A percentile compares a stretch with the other conserved stretches of the same genome.
Conservation (phyloP, 2,888 invertebrate genomes). For the Mongoloraphidia duomilia region DNA sequence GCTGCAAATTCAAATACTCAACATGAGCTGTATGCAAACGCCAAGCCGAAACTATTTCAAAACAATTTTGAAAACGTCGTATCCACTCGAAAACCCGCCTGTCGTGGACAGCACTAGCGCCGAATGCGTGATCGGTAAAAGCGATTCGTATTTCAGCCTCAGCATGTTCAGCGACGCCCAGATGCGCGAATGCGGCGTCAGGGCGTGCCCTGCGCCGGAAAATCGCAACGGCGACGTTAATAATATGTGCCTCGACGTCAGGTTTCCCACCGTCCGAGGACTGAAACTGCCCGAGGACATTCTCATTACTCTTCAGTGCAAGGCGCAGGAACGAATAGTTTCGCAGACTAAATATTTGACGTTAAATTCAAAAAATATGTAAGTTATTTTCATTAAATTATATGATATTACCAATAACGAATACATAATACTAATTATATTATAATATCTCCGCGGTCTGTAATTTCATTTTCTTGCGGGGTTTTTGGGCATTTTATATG, state of each 20-base stretch:
- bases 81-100: constrained; percentile 24
- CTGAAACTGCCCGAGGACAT: constrained; percentile 36
- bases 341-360: constrained; percentile 32
- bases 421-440: neutral
- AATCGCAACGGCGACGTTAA: constrained; percentile 17
- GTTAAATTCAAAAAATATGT: constrained; percentile 22
- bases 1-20: constrained; percentile 20
- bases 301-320: constrained; percentile 38
- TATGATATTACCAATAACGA: neutral
- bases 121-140: constrained; percentile 16
- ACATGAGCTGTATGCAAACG: constrained; percentile 26
- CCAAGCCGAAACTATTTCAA: constrained; percentile 23
- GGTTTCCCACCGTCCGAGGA: constrained; percentile 38
- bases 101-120: constrained; percentile 26
- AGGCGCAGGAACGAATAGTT: constrained; percentile 35
- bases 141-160: constrained; percentile 25
- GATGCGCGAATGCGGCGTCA: constrained; percentile 37
- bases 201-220: constrained; percentile 27
- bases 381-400: constrained; percentile 11
- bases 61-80: constrained; percentile 27
- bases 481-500: neutral
- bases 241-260: constrained; percentile 37
- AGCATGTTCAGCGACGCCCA: constrained; percentile 30
- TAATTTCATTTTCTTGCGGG: too few species aligned
- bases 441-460: neutral